Base-by-base conservation (phyloP, 2,888 invertebrate species). In the Mythimna lalbum region DNA sequence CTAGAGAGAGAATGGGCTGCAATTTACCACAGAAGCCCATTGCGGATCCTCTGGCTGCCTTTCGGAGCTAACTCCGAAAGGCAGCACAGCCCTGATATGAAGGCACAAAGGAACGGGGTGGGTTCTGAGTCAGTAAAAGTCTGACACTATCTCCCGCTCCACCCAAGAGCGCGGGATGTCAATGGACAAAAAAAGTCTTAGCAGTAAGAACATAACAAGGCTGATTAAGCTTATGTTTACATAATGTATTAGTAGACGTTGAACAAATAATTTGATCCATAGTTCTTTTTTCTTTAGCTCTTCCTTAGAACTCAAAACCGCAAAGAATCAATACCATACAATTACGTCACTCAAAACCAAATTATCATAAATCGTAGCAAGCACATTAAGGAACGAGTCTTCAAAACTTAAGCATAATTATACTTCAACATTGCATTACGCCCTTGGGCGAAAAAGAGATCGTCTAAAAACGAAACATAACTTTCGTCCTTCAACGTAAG, bases 401-500 rank as follows among this genome's bases (percentile, higher is more conserved):
- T 47, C 27, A 63, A 73, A 49, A 62, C 19, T 31, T 56, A 69
- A 55, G 27, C 17, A 68, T 75, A 79, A 74, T 63, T 74, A 60
- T 75, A 75, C 55, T 59, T 47, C 14, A 65, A 60, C 64, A 36
- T 63, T 59, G 19, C 60, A 72, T 70, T 65, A 63, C 67, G 69
- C 60, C 71, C 67, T 69, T 67, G 60, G 82, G 77, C 71, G 55
- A 73, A 62, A 73, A 60, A 83, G 83, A 88, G 82, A 86, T 87
- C 78, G 76, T 81, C 73, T 65, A 74, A 80, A 78, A 80, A 69
- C 77, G 70, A 83, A 86, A 77, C 80, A 79, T 72, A 85, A 71
- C 67, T 55, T 69, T 80, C 84, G 89, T 90, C 91, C 91, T 91
- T 92, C 88, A 81, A 70, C 56, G 57, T 69, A 90, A 90, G 91